Evolutionary conservation across 2,888 invertebrate genomes (phyloP).

Genomic region (Megastigmus dorsalis): DNA sequence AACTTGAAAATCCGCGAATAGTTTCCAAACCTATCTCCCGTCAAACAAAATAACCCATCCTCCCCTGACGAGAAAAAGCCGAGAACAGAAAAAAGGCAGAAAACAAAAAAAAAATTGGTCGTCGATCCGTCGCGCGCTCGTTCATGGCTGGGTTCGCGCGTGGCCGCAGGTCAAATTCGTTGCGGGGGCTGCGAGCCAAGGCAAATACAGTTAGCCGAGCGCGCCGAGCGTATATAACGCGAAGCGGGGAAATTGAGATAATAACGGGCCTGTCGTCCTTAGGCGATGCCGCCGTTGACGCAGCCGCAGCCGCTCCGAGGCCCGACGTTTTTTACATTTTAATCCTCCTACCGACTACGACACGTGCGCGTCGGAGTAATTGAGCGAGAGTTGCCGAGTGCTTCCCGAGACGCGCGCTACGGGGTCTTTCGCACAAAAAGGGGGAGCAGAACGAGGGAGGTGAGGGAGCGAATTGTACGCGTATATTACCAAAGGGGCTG

Average conservation of each 20-base stretch:
- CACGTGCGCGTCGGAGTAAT: slow-evolving; percentile 14
- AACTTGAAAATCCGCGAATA: background rate
- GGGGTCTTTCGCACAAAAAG: too few species aligned
- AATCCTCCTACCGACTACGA: slow-evolving; percentile 50
- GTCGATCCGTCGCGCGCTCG: background rate
- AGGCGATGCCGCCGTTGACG: slow-evolving; percentile 25
- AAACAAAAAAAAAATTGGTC: too few species aligned
- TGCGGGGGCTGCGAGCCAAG: background rate
- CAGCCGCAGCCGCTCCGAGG: background rate
- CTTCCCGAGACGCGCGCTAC: too few species aligned
- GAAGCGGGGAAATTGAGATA: slow-evolving; percentile 50
- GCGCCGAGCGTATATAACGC: background rate
- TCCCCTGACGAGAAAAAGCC: background rate
- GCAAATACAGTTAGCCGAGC: slow-evolving; percentile 25
- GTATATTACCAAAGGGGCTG: too few species aligned
- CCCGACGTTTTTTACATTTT: slow-evolving; percentile 55
- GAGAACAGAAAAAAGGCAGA: background rate
- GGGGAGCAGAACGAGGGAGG: background rate
- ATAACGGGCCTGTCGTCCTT: slow-evolving; percentile 35
- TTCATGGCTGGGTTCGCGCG: too few species aligned
- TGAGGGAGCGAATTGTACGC: background rate
- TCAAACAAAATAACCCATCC: background rate
- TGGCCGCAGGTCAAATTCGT: slow-evolving; percentile 11
- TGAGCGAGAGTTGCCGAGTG: background rate
- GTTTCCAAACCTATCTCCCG: background rate